These are phyloP conservation scores for Brachionus rubens DNA, from an alignment of 1,140 invertebrate genomes.

Conservation along the genomic window DNA sequence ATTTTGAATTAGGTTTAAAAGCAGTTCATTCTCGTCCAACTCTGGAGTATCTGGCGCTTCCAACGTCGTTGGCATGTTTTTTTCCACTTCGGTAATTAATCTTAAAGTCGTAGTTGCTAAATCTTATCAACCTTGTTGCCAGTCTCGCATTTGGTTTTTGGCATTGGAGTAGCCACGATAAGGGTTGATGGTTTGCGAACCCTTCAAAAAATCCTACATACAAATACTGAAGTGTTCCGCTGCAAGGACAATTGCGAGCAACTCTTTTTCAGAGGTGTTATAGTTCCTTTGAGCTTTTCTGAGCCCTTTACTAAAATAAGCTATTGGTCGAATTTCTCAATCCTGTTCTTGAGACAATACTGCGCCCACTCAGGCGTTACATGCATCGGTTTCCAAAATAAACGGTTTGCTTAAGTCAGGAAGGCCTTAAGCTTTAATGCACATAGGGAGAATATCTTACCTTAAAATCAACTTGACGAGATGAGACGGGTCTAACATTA, in stretches of 20 bases:
- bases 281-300: conserved; percentile 47
- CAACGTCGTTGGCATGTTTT: neutral
- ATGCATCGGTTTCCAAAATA: conserved; percentile 60
- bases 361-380: conserved; percentile 55
- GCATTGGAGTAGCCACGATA: conserved; percentile 54
- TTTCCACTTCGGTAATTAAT: too few relatives aligned
- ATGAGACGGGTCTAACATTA: too few relatives aligned
- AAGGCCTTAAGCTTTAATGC: too few relatives aligned
- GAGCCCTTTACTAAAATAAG: neutral
- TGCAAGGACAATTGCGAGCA: conserved; percentile 56
- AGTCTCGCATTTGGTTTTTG: conserved; percentile 27
- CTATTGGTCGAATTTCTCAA: neutral
- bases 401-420: conserved; percentile 54
- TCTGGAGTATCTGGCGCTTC: neutral
- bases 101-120: neutral
- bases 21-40: too few relatives aligned
- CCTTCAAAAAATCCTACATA: conserved; percentile 58
- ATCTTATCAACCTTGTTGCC: neutral
- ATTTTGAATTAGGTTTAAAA: too few relatives aligned
- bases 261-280: conserved; percentile 55
- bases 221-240: conserved; percentile 56
- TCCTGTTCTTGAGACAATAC: conserved; percentile 54
- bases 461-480: too few relatives aligned
- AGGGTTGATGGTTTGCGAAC: conserved; percentile 61
- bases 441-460: too few relatives aligned